Conservation (phyloP, 2,888 invertebrate genomes). For the Cerceris ruficornis region DNA sequence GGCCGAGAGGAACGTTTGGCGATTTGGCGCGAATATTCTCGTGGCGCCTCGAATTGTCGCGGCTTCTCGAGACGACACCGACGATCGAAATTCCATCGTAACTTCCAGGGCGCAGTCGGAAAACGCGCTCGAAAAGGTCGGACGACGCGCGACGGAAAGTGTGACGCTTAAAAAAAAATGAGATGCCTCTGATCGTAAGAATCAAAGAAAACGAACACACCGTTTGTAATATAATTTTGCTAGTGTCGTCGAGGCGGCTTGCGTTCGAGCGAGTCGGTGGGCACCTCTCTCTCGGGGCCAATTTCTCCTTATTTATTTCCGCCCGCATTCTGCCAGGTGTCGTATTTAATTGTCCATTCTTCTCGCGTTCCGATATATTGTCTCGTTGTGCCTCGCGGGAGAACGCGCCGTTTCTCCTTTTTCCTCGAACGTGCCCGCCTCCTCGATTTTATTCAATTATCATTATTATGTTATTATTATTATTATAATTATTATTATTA, state of each 20-base stretch:
- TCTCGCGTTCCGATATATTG: conserved; percentile 17
- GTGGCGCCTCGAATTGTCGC: neutral
- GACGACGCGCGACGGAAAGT: conserved; percentile 17
- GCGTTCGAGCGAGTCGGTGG: conserved; percentile 25
- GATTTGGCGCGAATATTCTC: neutral
- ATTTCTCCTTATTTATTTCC: conserved; percentile 62
- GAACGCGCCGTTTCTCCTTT: conserved; percentile 19
- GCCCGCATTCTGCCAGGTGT: conserved; percentile 19
- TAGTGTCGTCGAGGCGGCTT: conserved; percentile 55
- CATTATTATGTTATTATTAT: conserved; percentile 48
- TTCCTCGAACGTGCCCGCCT: conserved; percentile 40
- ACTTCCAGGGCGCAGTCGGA: too few relatives aligned
- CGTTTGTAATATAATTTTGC: conserved; percentile 61
- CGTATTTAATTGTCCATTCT: conserved; percentile 44
- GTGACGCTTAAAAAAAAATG: neutral
- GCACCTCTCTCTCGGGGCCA: conserved; percentile 34
- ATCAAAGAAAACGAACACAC: conserved; percentile 56
- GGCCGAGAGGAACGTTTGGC: neutral
- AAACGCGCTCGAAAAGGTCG: conserved; percentile 18
- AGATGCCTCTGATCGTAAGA: conserved; percentile 28
- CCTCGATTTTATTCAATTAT: conserved; percentile 55
- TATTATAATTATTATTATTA: conserved; percentile 50
- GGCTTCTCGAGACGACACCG: too few relatives aligned
- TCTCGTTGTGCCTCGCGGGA: conserved; percentile 26
- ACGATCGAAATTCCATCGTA: too few relatives aligned